phyloP scores from a whole-genome alignment of 2,888 invertebrate genomes.

The Eustalomyia histrio region DNA sequence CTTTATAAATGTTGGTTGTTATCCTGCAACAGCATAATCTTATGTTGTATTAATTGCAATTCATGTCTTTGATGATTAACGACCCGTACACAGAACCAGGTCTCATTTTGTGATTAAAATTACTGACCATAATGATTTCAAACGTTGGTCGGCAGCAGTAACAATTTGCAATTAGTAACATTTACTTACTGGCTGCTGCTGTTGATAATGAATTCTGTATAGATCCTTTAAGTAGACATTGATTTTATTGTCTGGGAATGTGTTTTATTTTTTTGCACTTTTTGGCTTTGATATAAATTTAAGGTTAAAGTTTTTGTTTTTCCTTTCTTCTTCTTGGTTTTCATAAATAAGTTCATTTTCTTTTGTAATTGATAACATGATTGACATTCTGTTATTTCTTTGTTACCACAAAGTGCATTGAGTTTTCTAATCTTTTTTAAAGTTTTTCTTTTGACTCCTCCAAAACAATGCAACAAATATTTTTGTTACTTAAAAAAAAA shows the following conservation, averaged over 20 bases:
- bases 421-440: conserved; percentile 22
- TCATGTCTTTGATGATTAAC: conserved; percentile 63
- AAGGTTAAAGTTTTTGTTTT: neutral
- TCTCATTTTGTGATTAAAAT: conserved; percentile 49
- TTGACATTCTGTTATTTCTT: conserved; percentile 45
- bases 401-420: conserved; percentile 43
- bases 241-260: conserved; percentile 23
- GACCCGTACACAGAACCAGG: conserved; percentile 42
- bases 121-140: conserved; percentile 63
- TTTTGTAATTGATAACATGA: conserved; percentile 49
- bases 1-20: neutral
- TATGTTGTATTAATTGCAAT: conserved; percentile 61
- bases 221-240: conserved; percentile 42
- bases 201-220: neutral
- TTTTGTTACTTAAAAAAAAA: neutral
- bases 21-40: conserved; percentile 6
- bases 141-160: conserved; percentile 44
- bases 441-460: conserved; percentile 18
- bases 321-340: neutral
- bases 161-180: conserved; percentile 62
- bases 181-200: conserved; percentile 40
- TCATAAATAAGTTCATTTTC: neutral
- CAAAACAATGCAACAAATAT: conserved; percentile 5
- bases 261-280: neutral
- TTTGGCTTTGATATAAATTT: neutral